Base-by-base conservation (phyloP, 2,113 vertebrate genomes). In the Psephotus haematonotus region DNA sequence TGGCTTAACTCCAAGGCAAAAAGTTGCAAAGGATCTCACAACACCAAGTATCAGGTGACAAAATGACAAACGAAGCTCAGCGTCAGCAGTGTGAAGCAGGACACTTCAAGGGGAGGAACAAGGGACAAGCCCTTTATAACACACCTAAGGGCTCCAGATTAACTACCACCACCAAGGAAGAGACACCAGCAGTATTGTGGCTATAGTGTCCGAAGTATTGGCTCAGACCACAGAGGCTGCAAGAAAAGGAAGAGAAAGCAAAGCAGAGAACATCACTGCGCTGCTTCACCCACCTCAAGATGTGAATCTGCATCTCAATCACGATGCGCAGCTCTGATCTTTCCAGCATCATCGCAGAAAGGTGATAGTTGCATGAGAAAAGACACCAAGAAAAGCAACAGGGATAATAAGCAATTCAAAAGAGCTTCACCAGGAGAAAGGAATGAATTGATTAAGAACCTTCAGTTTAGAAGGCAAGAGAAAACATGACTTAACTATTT, bases 151-250 rank as follows among this genome's bases (percentile, higher is more conserved):
- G 33, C 22, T 43, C 39, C 70, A 22, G 29, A 31, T 78, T 7
- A 44, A 44, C 52, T 11, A 5, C 46, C 5, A 5, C 27, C 69
- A 4, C 37, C 3, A 27, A 37, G 37, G 29, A 72, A 20, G 11
- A 52, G 10, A 47, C 2, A 2, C 10, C 59, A 41, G 84, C 2
- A 1, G 13, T 13, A 23, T 8, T 7, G 15, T 2, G 23, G 74
- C 37, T 43, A 1, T 11, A 7, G 3, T 6, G 13, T 37, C 70
- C 24, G 12, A 35, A 68, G 18, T 0, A 47, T 28, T 41, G 41
- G 49, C 62, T 62, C 63, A 39, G 74, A 62, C 31, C 59, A 41
- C 60, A 43, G 25, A 37, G 23, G 11, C 17, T 3, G 24, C 41
- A 22, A 25, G 62, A 9, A 29, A 74, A 63, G 28, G 18, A 13